Base-by-base conservation (phyloP, 2,113 vertebrate species). In the Varanus salvator region DNA sequence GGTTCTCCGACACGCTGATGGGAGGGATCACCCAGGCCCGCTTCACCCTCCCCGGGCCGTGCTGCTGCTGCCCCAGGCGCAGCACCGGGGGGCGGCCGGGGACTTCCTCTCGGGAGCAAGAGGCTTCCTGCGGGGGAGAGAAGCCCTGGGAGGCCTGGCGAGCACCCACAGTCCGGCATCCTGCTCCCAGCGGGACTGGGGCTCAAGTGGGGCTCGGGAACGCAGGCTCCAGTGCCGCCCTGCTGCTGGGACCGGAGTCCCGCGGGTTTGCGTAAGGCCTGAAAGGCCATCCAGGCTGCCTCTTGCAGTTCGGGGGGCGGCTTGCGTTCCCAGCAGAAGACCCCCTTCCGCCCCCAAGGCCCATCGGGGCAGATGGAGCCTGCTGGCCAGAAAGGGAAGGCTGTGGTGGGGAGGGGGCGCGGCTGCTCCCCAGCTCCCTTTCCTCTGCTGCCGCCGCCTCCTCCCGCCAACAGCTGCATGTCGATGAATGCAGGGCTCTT, bases 11-110 rank as follows among this genome's bases (percentile, higher is more conserved):
- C 80, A 99, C 97, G 0, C 98, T 98, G 96, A 99, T 99, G 50
- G 98, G 98, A 25, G 99, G 99, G 88, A 99, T 99, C 93, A 99
- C 98, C 99, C 99, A 99, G 92, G 99, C 99, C 91, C 99, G 97
- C 93, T 98, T 98, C 88, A 98, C 97, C 69, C 99, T 93, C 84
- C 96, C 82, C 0, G 72, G 15, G 0, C 94, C 92, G 0, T 91
- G 77, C 0, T 12, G 82, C 84, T 85, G 96, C 91, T 48, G 92
- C 99, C 98, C 98, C 57, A 94, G 97, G 86, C 94, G 86, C 84
- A 98, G 89, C 34, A 88, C 90, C 0, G 48, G 93, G 80, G 75
- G 83, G 19, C 83, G 66, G 29, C 31, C 90, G 6, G 77, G 90
- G 76, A 81, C 80, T 0, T 86, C 76, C 0, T 80, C 84, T 66